These are phyloP conservation scores for Muscidifurax raptorellus DNA, from an alignment of 1,140 invertebrate species.

Conservation along the genomic window DNA sequence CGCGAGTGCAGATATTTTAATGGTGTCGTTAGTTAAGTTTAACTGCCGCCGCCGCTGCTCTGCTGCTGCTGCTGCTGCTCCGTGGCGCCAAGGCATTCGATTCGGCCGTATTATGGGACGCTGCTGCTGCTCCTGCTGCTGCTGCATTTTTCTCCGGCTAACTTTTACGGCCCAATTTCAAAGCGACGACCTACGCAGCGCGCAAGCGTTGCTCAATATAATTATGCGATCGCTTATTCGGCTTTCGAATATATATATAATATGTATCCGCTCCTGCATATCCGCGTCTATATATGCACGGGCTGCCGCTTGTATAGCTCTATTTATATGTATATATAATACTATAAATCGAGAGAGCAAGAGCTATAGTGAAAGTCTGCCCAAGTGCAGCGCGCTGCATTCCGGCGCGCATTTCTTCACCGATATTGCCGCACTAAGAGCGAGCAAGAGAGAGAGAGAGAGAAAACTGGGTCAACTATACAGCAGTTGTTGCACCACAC, in stretches of 20 bases:
- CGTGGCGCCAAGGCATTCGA: constrained; percentile 60
- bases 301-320: neutral
- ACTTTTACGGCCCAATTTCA: constrained; percentile 48
- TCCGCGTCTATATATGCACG: too few species aligned
- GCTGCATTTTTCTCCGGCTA: constrained; percentile 44
- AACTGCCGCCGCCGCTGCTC: constrained; percentile 55
- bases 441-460: constrained; percentile 3
- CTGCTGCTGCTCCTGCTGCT: constrained; percentile 29
- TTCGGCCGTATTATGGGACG: constrained; percentile 55
- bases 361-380: constrained; percentile 70
- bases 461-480: constrained; percentile 64
- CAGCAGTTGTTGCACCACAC: constrained; percentile 63
- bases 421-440: constrained; percentile 63
- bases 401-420: constrained; percentile 65
- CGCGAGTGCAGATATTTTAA: constrained; percentile 63
- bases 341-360: neutral
- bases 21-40: constrained; percentile 68
- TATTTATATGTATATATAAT: too few species aligned
- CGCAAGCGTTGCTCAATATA: neutral
- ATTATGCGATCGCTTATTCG: neutral
- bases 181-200: constrained; percentile 4
- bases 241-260: neutral
- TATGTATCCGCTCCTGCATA: too few species aligned
- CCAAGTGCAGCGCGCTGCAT: constrained; percentile 60
- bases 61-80: constrained; percentile 53